Conservation (phyloP, 2,113 vertebrate species). For the Petrocephalus zakoni region DNA sequence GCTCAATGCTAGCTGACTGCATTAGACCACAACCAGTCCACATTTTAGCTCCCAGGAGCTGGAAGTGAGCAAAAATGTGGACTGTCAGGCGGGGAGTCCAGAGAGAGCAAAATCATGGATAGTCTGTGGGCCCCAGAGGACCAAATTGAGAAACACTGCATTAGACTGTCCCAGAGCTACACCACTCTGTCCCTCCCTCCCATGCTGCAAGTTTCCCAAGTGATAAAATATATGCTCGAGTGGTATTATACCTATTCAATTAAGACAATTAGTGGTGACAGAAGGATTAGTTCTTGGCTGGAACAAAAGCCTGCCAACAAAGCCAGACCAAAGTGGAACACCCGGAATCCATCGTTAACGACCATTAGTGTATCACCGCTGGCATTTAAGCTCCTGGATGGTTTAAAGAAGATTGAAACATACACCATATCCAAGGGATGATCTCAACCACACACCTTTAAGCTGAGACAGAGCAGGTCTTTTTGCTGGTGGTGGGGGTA, state of each 20-base stretch:
- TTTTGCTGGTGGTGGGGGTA: not conserved
- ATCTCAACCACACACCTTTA: not conserved
- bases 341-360: not conserved
- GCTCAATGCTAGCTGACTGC: not conserved
- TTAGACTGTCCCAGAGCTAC: not conserved
- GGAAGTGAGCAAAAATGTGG: not conserved
- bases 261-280: not conserved
- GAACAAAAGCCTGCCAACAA: not conserved
- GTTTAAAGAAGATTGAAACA: not conserved
- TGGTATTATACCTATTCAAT: not conserved
- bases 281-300: not conserved
- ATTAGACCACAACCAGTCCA: not conserved
- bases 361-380: not conserved
- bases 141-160: not conserved
- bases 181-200: not conserved
- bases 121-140: not conserved
- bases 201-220: too few relatives aligned
- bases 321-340: not conserved
- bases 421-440: not conserved
- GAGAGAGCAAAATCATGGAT: not conserved
- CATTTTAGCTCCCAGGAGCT: not conserved
- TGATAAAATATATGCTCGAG: not conserved
- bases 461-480: not conserved
- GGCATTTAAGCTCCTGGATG: not conserved
- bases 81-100: not conserved